Evolutionary conservation across 2,113 vertebrate genomes (phyloP), one percentile per base, ranked within the genome.

Genomic region (Clarias batrachus): DNA sequence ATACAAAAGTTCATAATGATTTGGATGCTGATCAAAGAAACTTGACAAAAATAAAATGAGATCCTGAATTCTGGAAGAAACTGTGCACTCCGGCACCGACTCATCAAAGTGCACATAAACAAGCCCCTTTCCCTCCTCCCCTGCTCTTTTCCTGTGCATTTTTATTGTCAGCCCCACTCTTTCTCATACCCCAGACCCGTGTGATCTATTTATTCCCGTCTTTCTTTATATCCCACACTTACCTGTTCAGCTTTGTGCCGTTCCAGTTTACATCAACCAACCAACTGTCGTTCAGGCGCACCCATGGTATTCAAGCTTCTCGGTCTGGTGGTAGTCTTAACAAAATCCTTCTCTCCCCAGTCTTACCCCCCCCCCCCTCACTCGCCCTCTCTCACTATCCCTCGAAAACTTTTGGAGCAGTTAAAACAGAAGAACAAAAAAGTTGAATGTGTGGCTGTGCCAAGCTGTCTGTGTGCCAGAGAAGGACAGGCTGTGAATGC

Each of bases 401-500:
- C 80, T 74, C 70, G 65, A 60, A 92, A 93, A 91, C 85, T 91
- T 93, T 91, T 92, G 88, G 85, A 93, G 89, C 71, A 83, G 89
- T 92, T 92, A 92, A 94, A 93, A 94, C 92, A 87, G 87, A 87
- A 90, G 90, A 92, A 91, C 92, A 91, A 87, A 87, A 92, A 93
- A 94, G 91, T 93, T 65, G 80, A 92, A 93, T 90, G 92, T 88
- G 91, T 91, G 89, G 92, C 93, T 93, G 92, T 92, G 92, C 93
- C 92, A 93, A 92, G 79, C 87, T 89, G 77, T 83, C 89, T 93
- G 89, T 91, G 89, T 93, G 93, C 94, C 90, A 93, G 91, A 91
- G 89, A 68, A 92, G 88, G 91, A 93, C 92, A 33, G 92, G 87
- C 91, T 91, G 91, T 94, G 95, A 94, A 95, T 95, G 93, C 94